These are phyloP conservation scores for Fistularia commersonii DNA, from an alignment of 2,797 vertebrate species.

Conservation along the genomic window DNA sequence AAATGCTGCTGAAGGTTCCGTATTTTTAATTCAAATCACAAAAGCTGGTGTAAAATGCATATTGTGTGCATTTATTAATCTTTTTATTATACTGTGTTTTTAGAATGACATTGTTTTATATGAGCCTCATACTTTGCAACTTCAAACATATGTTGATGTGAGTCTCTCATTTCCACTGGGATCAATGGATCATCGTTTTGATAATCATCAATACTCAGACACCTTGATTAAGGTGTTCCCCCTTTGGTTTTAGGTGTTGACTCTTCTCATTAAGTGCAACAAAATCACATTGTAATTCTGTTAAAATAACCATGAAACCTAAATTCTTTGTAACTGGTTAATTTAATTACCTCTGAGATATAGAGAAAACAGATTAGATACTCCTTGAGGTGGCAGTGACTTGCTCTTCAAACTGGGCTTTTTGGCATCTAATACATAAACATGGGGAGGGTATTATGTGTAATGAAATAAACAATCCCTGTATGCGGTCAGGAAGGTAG, in stretches of 20 bases:
- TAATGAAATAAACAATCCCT: conserved; percentile 8
- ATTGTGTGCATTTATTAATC: no score
- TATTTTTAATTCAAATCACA: neutral
- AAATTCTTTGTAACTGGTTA: conserved; percentile 19
- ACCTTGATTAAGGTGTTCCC: conserved; percentile 40
- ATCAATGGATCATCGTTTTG: conserved; percentile 54
- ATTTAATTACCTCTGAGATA: conserved; percentile 36
- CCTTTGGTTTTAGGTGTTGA: conserved; percentile 37
- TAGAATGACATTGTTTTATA: no score
- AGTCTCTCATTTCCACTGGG: conserved; percentile 55
- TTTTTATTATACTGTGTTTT: no score
- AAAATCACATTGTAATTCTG: conserved; percentile 19
- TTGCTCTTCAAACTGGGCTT: no score
- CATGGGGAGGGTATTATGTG: conserved; percentile 39
- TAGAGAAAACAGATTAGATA: no score
- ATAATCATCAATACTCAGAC: conserved; percentile 47
- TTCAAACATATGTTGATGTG: conserved; percentile 44
- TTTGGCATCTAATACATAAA: conserved; percentile 1
- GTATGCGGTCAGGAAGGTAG: conserved; percentile 20
- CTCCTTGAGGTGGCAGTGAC: no score
- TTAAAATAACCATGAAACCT: conserved; percentile 22
- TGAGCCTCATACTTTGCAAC: no score
- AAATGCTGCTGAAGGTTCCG: neutral
- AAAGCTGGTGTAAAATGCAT: no score
- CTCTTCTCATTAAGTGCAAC: conserved; percentile 30